Evolutionary conservation across 2,113 vertebrate genomes (phyloP).

Genomic region (Xyrauchen texanus): DNA sequence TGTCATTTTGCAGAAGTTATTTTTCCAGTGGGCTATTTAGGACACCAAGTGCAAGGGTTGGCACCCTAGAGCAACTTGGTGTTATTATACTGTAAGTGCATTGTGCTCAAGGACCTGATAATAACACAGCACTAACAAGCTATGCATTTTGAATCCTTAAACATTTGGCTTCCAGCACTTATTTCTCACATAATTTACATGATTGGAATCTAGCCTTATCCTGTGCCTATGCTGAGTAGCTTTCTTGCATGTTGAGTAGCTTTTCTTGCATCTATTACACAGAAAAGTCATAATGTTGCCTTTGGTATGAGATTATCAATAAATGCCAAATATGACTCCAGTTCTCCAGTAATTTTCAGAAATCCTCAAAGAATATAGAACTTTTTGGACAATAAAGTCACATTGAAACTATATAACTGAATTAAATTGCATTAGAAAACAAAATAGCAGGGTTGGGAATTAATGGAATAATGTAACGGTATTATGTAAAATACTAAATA

Average conservation of each 20-base stretch:
- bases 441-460: too few species aligned
- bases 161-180: background rate
- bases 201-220: background rate
- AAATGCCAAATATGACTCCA: too few species aligned
- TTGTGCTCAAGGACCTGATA: background rate
- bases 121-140: slow-evolving; percentile 11
- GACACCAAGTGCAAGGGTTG: background rate
- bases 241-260: background rate
- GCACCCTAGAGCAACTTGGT: background rate
- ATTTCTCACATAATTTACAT: background rate
- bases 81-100: background rate
- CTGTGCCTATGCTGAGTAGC: background rate
- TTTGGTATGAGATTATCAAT: too few species aligned
- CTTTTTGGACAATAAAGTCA: too few species aligned
- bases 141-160: background rate
- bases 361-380: too few species aligned
- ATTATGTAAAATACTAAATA: too few species aligned
- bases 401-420: too few species aligned
- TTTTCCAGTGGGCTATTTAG: background rate
- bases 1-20: background rate
- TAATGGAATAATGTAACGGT: too few species aligned
- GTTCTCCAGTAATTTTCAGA: too few species aligned
- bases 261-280: too few species aligned
- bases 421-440: too few species aligned
- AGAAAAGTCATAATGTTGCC: too few species aligned